Conservation (phyloP, 2,797 vertebrate genomes). For the Pantherophis vulpinus region DNA sequence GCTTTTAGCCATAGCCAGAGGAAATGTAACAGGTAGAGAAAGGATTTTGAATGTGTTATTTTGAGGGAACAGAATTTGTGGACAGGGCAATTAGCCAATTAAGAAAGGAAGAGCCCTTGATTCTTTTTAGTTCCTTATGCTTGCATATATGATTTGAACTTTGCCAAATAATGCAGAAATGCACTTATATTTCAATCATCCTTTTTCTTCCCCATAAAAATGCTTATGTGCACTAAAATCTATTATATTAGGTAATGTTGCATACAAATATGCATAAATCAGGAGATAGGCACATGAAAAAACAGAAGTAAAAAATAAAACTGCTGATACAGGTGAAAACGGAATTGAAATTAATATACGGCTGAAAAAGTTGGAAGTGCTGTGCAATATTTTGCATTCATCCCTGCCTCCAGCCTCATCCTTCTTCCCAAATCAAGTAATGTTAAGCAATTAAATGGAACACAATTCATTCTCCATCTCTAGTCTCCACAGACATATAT, state of each 20-base stretch:
- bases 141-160: not conserved
- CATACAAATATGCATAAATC: not conserved
- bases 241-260: not conserved
- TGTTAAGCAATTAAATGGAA: not conserved
- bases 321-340: not conserved
- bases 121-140: not conserved
- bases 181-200: not conserved
- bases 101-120: not conserved
- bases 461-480: not conserved
- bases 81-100: not conserved
- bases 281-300: not conserved
- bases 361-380: not conserved
- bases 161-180: not conserved
- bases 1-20: not conserved
- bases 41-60: not conserved
- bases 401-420: not conserved
- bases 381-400: not conserved
- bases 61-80: not conserved
- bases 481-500: not conserved
- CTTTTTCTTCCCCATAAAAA: not conserved
- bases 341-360: not conserved
- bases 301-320: not conserved
- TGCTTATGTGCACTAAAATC: not conserved
- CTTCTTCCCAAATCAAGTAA: not conserved
- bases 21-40: not conserved